phyloP scores from a whole-genome alignment of 2,113 vertebrate genomes.

The Mirounga angustirostris region DNA sequence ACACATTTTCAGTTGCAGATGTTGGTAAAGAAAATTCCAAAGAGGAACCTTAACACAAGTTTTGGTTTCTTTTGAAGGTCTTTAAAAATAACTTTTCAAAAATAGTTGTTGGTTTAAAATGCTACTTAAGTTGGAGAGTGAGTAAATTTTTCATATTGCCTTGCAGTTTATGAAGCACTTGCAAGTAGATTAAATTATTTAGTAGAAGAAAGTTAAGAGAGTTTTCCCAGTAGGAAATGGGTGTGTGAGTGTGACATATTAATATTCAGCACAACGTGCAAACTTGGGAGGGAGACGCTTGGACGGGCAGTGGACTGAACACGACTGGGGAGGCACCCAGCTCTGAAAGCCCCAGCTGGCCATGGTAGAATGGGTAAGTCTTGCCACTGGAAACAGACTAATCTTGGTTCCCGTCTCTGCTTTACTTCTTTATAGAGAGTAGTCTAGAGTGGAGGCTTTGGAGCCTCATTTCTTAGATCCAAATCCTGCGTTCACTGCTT shows the following conservation, averaged over 20 bases:
- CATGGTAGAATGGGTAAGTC: background rate
- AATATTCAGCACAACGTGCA: background rate
- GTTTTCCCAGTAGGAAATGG: background rate
- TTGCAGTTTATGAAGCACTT: background rate
- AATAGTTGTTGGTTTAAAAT: constrained; percentile 41
- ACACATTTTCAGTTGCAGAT: background rate
- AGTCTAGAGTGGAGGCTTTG: background rate
- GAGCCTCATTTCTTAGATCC: background rate
- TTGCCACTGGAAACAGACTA: background rate
- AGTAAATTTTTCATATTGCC: background rate
- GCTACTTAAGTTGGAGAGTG: background rate
- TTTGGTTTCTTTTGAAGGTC: constrained; percentile 24
- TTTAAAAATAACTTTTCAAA: constrained; percentile 45
- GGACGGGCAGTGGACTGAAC: background rate
- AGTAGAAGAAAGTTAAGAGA: background rate
- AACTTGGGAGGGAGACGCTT: background rate
- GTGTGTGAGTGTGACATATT: background rate
- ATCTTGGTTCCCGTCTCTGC: background rate
- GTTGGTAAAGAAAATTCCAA: background rate
- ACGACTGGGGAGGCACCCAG: background rate
- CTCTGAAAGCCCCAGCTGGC: background rate
- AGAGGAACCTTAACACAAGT: background rate
- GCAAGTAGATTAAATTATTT: background rate
- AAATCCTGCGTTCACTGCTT: background rate
- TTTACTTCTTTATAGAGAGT: background rate